These are phyloP conservation scores for Napeogenes sylphis DNA, from an alignment of 2,888 invertebrate genomes.

Conservation along the genomic window DNA sequence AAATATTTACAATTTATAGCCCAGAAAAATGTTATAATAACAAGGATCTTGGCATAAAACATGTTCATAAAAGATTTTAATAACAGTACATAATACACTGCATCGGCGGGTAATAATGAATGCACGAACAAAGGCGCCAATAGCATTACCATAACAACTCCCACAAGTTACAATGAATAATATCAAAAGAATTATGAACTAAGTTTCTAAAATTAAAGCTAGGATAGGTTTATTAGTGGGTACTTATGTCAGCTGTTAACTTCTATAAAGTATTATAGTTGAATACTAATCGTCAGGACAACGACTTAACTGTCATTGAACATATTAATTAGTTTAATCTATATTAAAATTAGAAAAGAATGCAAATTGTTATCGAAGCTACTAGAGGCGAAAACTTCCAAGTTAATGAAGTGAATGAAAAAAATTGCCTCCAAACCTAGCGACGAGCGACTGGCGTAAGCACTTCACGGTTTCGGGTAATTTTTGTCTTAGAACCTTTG, in stretches of 20 bases:
- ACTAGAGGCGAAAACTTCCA: not conserved
- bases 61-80: too few relatives aligned
- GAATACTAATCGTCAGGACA: not conserved
- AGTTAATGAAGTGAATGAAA: constrained; percentile 4
- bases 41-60: too few relatives aligned
- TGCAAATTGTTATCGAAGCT: constrained; percentile 5
- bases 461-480: not conserved
- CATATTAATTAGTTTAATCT: constrained; percentile 1
- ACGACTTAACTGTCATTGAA: not conserved
- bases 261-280: not conserved
- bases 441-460: not conserved
- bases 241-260: too few relatives aligned
- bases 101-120: constrained; percentile 22
- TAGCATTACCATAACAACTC: constrained; percentile 18
- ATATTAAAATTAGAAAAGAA: constrained; percentile 1
- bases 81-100: constrained; percentile 1
- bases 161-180: constrained; percentile 7
- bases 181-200: too few relatives aligned
- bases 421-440: not conserved
- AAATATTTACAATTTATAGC: too few relatives aligned
- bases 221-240: too few relatives aligned
- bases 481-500: not conserved
- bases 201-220: too few relatives aligned
- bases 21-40: too few relatives aligned
- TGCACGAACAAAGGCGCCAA: constrained; percentile 19